Conservation (phyloP, 1,140 invertebrate genomes). For the Cotesia chilonis region DNA sequence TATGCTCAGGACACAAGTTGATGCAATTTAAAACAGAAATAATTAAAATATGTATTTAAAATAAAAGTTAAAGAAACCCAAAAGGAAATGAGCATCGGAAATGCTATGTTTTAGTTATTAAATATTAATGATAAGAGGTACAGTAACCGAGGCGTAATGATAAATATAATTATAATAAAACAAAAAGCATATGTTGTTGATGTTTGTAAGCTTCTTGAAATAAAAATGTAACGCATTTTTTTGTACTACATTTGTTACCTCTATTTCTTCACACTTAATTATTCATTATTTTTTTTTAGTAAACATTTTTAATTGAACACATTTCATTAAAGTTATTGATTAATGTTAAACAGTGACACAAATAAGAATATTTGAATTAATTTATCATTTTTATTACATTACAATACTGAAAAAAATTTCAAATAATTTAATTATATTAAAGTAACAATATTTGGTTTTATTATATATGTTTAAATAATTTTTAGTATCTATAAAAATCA, state of each 20-base stretch:
- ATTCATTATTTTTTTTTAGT: background rate
- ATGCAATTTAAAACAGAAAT: conserved; percentile 33
- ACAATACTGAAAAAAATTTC: background rate
- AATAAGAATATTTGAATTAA: too few relatives aligned
- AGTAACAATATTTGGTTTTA: too few relatives aligned
- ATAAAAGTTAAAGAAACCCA: conserved; percentile 37
- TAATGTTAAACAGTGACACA: too few relatives aligned
- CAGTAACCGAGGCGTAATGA: conserved; percentile 3
- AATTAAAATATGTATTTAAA: conserved; percentile 41
- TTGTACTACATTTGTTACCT: conserved; percentile 31
- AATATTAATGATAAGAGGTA: conserved; percentile 28
- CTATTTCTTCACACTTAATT: background rate
- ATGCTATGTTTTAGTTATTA: conserved; percentile 7
- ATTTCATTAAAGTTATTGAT: too few relatives aligned
- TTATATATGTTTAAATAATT: too few relatives aligned
- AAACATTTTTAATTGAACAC: background rate
- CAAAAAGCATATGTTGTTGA: conserved; percentile 56
- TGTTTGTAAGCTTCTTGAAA: conserved; percentile 63
- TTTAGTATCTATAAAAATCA: background rate
- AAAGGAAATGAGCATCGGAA: conserved; percentile 35
- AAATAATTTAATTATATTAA: background rate
- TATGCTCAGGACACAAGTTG: conserved; percentile 47
- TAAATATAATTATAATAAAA: conserved; percentile 40
- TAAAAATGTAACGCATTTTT: conserved; percentile 61
- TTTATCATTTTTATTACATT: background rate